Percentiles rank a stretch among this genome's conserved stretches.
phyloP scores from a whole-genome alignment of 2,888 invertebrate species.

The Zygaena filipendulae region DNA sequence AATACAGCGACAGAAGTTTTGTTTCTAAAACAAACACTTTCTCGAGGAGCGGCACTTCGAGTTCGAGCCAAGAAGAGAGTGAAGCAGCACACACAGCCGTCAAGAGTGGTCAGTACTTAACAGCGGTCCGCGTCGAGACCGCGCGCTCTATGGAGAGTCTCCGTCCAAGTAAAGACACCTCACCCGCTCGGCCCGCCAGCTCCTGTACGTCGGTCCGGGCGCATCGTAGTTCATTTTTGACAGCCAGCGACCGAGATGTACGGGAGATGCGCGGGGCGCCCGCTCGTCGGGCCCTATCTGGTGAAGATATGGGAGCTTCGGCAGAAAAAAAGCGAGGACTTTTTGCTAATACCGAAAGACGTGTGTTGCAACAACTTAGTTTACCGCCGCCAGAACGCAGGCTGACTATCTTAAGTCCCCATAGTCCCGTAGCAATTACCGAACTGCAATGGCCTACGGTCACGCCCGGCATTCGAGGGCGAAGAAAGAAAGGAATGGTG shows the following conservation, averaged over 20 bases:
- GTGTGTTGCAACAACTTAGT: slow-evolving; percentile 74
- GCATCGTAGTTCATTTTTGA: slow-evolving; percentile 72
- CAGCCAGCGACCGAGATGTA: slow-evolving; percentile 75
- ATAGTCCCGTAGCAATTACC: slow-evolving; percentile 76
- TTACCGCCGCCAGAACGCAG: slow-evolving; percentile 74
- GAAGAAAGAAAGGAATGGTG: slow-evolving; percentile 78
- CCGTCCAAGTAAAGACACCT: slow-evolving; percentile 65
- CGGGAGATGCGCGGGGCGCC: slow-evolving; percentile 74
- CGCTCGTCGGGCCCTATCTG: slow-evolving; percentile 71
- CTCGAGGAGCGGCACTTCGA: slow-evolving; percentile 71
- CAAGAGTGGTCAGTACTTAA: slow-evolving; percentile 63
- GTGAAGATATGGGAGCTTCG: slow-evolving; percentile 69
- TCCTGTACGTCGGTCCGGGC: slow-evolving; percentile 55
- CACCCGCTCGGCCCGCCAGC: slow-evolving; percentile 65
- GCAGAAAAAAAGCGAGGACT: slow-evolving; percentile 75
- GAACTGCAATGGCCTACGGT: slow-evolving; percentile 74
- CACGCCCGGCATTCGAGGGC: slow-evolving; percentile 62
- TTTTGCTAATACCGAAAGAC: slow-evolving; percentile 74
- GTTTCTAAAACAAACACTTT: slow-evolving; percentile 64
- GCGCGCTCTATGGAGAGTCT: slow-evolving; percentile 79
- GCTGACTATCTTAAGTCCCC: slow-evolving; percentile 83
- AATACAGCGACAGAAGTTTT: slow-evolving; percentile 58
- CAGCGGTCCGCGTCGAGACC: slow-evolving; percentile 66
- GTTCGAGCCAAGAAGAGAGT: slow-evolving; percentile 77
- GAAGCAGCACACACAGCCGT: slow-evolving; percentile 62